Conservation (phyloP, 2,113 vertebrate species). For the Reinhardtius hippoglossoides region DNA sequence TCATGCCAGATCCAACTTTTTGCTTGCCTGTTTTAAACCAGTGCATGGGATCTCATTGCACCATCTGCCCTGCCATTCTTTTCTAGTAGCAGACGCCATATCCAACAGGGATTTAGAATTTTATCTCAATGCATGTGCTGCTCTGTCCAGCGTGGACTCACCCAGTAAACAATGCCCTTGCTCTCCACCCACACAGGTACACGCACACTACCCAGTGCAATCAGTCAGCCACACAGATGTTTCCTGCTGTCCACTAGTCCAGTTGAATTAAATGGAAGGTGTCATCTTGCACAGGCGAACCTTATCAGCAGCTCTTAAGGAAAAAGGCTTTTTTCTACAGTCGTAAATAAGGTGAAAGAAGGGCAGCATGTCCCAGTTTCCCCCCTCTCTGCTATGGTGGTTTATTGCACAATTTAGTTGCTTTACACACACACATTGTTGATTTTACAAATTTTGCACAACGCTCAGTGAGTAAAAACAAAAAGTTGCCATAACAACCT, state of each 20-base stretch:
- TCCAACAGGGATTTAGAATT: background rate
- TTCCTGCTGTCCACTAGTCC: background rate
- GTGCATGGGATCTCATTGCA: slow-evolving; percentile 2
- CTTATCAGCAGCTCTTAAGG: background rate
- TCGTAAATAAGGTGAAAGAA: background rate
- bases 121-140: background rate
- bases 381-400: background rate
- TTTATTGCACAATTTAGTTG: background rate
- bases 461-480: background rate
- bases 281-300: background rate
- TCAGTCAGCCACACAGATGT: background rate
- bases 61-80: background rate
- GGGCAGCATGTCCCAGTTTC: background rate
- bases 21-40: background rate
- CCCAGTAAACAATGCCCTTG: slow-evolving; percentile 4
- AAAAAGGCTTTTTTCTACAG: background rate
- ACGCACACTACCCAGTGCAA: background rate
- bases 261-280: background rate
- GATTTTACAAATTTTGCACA: background rate
- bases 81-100: background rate
- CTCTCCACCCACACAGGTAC: background rate
- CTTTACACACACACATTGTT: background rate
- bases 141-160: background rate
- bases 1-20: background rate
- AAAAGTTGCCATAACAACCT: slow-evolving; percentile 22